Percentiles rank a stretch among this genome's conserved stretches.
These are phyloP conservation scores for Tromatobia lineatoria DNA, from an alignment of 2,888 invertebrate genomes.

Conservation along the genomic window DNA sequence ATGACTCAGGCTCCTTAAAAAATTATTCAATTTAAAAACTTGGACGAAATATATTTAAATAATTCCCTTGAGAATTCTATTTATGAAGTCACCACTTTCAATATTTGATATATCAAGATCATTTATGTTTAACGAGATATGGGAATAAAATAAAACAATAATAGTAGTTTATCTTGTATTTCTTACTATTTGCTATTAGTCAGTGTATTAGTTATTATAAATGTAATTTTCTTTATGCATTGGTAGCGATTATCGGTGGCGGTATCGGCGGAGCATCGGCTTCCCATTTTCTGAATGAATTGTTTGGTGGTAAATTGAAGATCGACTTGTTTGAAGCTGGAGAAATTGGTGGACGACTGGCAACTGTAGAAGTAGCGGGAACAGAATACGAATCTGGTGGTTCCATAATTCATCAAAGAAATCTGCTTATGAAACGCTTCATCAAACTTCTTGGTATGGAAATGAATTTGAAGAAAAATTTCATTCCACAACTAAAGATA, in stretches of 20 bases:
- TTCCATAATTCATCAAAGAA: constrained; percentile 87
- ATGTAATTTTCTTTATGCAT: constrained; percentile 9
- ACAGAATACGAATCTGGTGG: constrained; percentile 88
- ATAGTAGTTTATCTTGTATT: neutral
- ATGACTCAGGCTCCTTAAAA: neutral
- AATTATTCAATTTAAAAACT: neutral
- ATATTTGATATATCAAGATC: too few relatives aligned
- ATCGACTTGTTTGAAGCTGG: constrained; percentile 87
- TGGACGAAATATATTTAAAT: neutral
- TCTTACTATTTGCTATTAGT: neutral
- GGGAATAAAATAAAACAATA: neutral
- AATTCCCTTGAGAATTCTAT: too few relatives aligned
- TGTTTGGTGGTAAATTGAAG: constrained; percentile 81
- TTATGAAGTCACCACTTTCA: too few relatives aligned
- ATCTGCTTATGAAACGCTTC: constrained; percentile 87
- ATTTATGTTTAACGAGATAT: neutral
- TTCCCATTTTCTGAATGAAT: constrained; percentile 87
- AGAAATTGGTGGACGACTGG: constrained; percentile 87
- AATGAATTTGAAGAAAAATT: constrained; percentile 23
- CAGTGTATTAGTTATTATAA: neutral
- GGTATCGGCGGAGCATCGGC: constrained; percentile 88
- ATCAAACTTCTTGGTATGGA: constrained; percentile 86
- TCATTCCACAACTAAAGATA: constrained; percentile 38
- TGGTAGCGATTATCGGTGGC: constrained; percentile 87
- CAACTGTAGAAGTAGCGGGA: constrained; percentile 85